Conservation (phyloP, 1,140 invertebrate species). For the Halotydeus destructor region DNA sequence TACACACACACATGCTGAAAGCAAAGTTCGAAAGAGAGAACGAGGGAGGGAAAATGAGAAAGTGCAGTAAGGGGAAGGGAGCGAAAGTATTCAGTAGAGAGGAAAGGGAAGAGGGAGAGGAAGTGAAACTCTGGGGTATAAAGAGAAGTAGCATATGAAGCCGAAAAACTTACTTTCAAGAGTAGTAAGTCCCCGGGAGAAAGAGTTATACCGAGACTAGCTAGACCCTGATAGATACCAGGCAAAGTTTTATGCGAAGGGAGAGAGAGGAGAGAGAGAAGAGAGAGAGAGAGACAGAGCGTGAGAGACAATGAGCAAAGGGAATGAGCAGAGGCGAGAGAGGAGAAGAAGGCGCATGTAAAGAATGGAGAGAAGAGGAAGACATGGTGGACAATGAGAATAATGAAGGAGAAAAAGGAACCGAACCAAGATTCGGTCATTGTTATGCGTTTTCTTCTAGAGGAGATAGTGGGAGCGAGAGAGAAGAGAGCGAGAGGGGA, state of each 20-base stretch:
- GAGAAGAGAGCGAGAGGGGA: not conserved
- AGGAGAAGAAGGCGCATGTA: constrained; percentile 1
- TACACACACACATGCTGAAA: too few relatives aligned
- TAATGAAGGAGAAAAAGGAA: not conserved
- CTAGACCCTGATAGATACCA: constrained; percentile 15
- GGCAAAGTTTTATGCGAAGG: not conserved
- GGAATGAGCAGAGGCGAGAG: not conserved
- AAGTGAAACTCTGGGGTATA: not conserved
- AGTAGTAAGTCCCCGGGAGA: constrained; percentile 19
- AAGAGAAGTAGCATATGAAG: not conserved
- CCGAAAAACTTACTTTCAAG: constrained; percentile 18
- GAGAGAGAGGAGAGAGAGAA: too few relatives aligned
- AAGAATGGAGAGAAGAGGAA: not conserved
- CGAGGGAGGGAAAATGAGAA: not conserved
- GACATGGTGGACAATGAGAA: constrained; percentile 1
- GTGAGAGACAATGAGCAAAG: constrained; percentile 2
- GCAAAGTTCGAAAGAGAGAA: constrained; percentile 1
- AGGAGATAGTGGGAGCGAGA: not conserved
- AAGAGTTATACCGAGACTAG: constrained; percentile 18
- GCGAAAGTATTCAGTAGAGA: constrained; percentile 3
- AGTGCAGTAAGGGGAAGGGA: constrained; percentile 11
- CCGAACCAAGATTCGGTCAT: too few relatives aligned
- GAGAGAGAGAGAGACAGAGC: constrained; percentile 4
- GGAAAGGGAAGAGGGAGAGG: not conserved
- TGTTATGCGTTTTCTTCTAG: too few relatives aligned